These are phyloP conservation scores for rabbit (Oryctolagus cuniculus) DNA, from an alignment of 2,113 vertebrate genomes.

Conservation along the genomic window DNA sequence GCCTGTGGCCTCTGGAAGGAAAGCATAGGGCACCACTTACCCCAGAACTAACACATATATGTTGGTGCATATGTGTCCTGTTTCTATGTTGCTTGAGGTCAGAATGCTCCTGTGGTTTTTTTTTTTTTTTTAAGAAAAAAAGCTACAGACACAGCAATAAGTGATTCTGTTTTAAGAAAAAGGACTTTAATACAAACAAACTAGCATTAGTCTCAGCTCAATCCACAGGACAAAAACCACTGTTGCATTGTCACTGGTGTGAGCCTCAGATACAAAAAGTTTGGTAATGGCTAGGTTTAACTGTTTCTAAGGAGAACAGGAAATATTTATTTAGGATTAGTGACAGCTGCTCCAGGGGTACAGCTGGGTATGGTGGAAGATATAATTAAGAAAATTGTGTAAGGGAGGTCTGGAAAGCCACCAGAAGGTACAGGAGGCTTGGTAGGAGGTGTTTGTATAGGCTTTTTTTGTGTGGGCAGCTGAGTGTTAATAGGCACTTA, in stretches of 20 bases:
- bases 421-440: conserved; percentile 64
- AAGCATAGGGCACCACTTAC: not conserved
- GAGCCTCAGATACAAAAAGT: conserved; percentile 63
- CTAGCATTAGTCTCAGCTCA: conserved; percentile 64
- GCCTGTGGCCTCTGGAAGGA: not conserved
- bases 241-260: not conserved
- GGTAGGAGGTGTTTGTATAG: conserved; percentile 73
- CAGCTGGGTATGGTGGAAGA: conserved; percentile 82
- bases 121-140: not conserved
- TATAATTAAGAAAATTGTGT: conserved; percentile 85
- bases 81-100: not conserved
- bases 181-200: conserved; percentile 58
- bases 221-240: conserved; percentile 63
- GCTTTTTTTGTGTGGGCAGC: conserved; percentile 47
- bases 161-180: conserved; percentile 47
- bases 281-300: conserved; percentile 77
- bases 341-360: conserved; percentile 80
- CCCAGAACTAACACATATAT: not conserved
- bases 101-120: not conserved
- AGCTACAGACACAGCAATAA: not conserved
- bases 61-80: not conserved
- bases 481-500: conserved; percentile 70
- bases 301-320: conserved; percentile 83
- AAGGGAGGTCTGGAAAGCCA: conserved; percentile 83
- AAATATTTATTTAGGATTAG: conserved; percentile 89